Evolutionary conservation across 2,797 vertebrate genomes (phyloP).

Genomic region (Periophthalmus magnuspinnatus): DNA sequence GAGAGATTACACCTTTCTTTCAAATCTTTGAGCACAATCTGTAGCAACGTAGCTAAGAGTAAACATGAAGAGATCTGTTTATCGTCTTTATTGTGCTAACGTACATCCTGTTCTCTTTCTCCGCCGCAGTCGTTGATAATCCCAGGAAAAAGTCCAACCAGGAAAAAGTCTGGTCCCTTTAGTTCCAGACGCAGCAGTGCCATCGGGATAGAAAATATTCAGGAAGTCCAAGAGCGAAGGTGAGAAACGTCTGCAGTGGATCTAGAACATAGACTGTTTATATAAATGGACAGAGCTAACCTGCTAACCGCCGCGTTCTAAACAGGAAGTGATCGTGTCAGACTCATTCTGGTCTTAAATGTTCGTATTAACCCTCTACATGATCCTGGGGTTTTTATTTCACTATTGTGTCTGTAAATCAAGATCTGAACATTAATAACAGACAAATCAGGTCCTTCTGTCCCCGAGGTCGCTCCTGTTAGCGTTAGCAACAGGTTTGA

Average conservation of each 20-base stretch:
- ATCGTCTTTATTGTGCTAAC: background rate
- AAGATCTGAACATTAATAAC: no score
- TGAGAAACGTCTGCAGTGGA: conserved; percentile 54
- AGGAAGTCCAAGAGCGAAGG: conserved; percentile 94
- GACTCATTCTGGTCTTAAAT: no score
- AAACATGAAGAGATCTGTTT: background rate
- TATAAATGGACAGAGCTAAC: no score
- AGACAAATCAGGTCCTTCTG: no score
- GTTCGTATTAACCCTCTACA: no score
- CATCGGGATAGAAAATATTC: conserved; percentile 97
- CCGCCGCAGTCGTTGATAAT: conserved; percentile 87
- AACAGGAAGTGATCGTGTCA: no score
- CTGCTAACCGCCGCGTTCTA: no score
- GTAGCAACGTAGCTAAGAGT: background rate
- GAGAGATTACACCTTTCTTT: conserved; percentile 11
- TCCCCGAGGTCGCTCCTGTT: no score
- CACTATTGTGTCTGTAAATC: no score
- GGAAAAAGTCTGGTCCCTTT: conserved; percentile 94
- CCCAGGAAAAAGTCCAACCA: conserved; percentile 94
- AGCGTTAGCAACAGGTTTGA: no score
- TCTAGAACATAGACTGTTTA: no score
- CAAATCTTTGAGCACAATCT: conserved; percentile 8
- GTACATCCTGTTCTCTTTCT: conserved; percentile 41
- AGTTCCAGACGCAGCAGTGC: conserved; percentile 93
- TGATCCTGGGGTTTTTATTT: no score